These are phyloP conservation scores for Scaptomyza montana DNA, from an alignment of 1,140 invertebrate species.

Conservation along the genomic window DNA sequence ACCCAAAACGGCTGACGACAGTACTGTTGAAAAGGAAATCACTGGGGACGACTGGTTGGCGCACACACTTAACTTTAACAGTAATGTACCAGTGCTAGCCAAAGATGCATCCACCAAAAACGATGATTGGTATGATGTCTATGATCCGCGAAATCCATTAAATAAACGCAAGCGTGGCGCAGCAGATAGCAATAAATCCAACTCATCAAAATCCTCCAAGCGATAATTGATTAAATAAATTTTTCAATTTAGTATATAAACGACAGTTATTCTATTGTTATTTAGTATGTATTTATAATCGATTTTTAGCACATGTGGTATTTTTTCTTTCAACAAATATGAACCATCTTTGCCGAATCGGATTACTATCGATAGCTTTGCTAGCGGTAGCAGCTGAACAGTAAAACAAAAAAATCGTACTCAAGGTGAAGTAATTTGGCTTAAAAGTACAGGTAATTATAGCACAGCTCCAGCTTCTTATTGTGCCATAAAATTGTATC, in stretches of 20 bases:
- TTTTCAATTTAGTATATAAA: not conserved
- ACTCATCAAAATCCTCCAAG: constrained; percentile 36
- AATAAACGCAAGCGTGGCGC: constrained; percentile 94
- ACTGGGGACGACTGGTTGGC: constrained; percentile 88
- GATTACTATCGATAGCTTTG: constrained; percentile 24
- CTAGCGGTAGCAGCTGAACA: constrained; percentile 47
- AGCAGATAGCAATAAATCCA: constrained; percentile 28
- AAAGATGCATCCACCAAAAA: constrained; percentile 97
- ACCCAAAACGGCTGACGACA: constrained; percentile 42
- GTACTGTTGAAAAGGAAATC: constrained; percentile 84
- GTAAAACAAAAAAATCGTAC: constrained; percentile 58
- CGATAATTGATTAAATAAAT: constrained; percentile 16
- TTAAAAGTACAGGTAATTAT: constrained; percentile 74
- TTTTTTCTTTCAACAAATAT: constrained; percentile 8
- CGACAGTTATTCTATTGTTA: not conserved
- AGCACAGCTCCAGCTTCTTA: constrained; percentile 30
- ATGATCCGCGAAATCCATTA: constrained; percentile 96
- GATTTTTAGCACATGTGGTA: not conserved
- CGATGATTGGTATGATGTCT: constrained; percentile 98
- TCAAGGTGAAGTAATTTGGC: constrained; percentile 79
- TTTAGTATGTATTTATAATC: not conserved
- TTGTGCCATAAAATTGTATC: constrained; percentile 4
- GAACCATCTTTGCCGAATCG: not conserved
- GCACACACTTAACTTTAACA: constrained; percentile 92
- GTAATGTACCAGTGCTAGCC: constrained; percentile 90